Evolutionary conservation across 2,113 vertebrate genomes (phyloP).

Genomic region (Martes martes): DNA sequence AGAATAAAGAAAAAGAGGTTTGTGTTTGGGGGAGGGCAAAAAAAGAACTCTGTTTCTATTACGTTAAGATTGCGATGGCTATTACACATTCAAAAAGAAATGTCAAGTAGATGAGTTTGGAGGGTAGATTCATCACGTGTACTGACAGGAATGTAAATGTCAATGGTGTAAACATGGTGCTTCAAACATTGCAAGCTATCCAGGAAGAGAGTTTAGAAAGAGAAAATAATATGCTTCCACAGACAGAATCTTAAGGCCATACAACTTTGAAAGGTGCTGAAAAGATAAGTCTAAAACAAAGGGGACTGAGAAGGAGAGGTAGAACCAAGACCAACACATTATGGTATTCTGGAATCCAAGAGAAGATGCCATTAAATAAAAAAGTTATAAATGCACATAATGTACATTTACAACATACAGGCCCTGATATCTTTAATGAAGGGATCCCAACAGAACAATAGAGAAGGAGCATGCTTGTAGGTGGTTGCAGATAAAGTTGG

Average conservation of each 20-base stretch:
- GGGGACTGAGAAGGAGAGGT: background rate
- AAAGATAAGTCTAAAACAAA: background rate
- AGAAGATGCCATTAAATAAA: background rate
- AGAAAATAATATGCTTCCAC: background rate
- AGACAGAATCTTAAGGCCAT: background rate
- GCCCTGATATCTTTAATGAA: background rate
- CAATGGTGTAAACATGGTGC: background rate
- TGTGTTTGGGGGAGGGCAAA: background rate
- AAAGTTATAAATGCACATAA: background rate
- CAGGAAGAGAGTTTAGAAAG: background rate
- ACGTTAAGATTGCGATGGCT: background rate
- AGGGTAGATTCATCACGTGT: background rate
- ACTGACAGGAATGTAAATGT: background rate
- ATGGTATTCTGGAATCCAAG: background rate
- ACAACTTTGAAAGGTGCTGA: background rate
- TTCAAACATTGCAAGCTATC: background rate
- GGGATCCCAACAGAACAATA: background rate
- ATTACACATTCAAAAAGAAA: background rate
- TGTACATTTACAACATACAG: background rate
- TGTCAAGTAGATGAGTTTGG: background rate
- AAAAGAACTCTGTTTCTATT: background rate
- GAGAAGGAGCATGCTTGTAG: background rate
- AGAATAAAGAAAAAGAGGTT: background rate
- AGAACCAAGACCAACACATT: background rate
- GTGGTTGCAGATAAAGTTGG: background rate